Conservation (phyloP, 2,113 vertebrate genomes). For the Oostethus manadensis region DNA sequence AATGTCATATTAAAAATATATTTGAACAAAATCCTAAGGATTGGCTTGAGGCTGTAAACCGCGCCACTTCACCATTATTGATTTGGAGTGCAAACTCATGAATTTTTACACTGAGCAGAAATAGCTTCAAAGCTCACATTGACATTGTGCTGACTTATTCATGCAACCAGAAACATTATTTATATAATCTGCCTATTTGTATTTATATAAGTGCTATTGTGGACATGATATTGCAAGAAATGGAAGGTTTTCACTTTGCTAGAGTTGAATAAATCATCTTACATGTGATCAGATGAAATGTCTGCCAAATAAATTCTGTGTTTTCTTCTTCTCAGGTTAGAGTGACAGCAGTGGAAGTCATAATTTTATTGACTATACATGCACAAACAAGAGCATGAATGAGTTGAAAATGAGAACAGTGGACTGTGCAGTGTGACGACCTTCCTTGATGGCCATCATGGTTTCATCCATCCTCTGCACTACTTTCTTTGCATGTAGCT, state of each 20-base stretch:
- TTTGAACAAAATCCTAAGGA: too few species aligned
- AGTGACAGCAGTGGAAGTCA: constrained; percentile 49
- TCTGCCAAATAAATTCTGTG: too few species aligned
- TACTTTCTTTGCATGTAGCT: constrained; percentile 75
- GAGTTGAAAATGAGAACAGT: constrained; percentile 27
- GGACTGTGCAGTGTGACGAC: constrained; percentile 23
- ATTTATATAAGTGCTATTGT: constrained; percentile 52
- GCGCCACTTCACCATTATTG: constrained; percentile 40
- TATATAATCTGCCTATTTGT: constrained; percentile 57
- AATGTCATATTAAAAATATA: too few species aligned
- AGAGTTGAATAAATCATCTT: neutral
- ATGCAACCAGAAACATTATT: constrained; percentile 33
- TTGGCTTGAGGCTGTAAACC: neutral
- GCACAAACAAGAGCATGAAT: constrained; percentile 32
- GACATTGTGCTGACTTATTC: constrained; percentile 36
- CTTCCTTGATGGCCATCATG: constrained; percentile 21
- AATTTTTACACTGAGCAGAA: constrained; percentile 19
- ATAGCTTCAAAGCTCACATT: constrained; percentile 30
- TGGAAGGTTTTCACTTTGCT: neutral
- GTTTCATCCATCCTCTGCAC: constrained; percentile 14
- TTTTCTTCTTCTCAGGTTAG: constrained; percentile 24
- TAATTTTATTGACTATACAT: constrained; percentile 65
- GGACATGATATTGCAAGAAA: constrained; percentile 6
- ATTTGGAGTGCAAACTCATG: constrained; percentile 40
- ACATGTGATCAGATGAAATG: too few species aligned